phyloP scores from a whole-genome alignment of 2,797 vertebrate species.

The Luscinia megarhynchos region DNA sequence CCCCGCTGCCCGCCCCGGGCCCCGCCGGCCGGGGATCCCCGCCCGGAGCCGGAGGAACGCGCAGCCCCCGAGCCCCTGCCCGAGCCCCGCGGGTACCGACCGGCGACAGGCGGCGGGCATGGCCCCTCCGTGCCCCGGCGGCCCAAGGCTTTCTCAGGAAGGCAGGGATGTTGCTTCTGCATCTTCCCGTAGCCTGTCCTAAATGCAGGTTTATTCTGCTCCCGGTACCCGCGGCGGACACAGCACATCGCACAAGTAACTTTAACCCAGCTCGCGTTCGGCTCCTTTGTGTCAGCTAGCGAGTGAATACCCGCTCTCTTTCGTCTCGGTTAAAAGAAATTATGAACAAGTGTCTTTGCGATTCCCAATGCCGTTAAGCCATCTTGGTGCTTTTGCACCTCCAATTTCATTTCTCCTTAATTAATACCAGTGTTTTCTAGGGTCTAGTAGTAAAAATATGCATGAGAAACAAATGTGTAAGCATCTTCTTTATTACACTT shows the following conservation, averaged over 20 bases:
- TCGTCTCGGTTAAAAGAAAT: not conserved
- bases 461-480: not conserved
- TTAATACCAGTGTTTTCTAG: not conserved
- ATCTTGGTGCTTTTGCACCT: not conserved
- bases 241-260: not conserved
- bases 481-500: not conserved
- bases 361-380: not conserved
- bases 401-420: not conserved
- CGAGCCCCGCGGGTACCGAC: not conserved
- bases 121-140: not conserved
- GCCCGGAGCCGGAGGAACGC: rapidly evolving
- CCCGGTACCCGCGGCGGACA: not conserved
- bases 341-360: not conserved
- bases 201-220: not conserved
- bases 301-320: not conserved
- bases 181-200: too few relatives aligned
- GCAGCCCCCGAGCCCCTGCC: not conserved
- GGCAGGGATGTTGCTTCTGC: rapidly evolving
- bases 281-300: not conserved
- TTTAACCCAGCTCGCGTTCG: not conserved
- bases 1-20: rapidly evolving
- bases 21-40: rapidly evolving
- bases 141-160: not conserved
- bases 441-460: not conserved
- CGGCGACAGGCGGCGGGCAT: not conserved